These are phyloP conservation scores for Capreolus pygargus DNA, from an alignment of 2,113 vertebrate genomes.

Conservation along the genomic window DNA sequence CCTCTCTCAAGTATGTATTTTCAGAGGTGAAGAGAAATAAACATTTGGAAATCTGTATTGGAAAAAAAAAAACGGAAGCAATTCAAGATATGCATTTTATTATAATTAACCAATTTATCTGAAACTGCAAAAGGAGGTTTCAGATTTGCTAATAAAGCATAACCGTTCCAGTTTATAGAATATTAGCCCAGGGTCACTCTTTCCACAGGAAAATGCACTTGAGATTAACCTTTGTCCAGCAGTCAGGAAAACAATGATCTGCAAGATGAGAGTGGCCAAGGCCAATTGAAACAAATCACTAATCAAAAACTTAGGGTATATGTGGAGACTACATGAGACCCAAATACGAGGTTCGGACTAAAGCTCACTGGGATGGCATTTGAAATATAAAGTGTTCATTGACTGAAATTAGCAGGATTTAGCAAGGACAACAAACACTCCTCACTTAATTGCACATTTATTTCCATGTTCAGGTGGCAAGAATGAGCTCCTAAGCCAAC, in stretches of 20 bases:
- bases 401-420: slow-evolving; percentile 74
- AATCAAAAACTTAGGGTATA: neutral
- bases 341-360: slow-evolving; percentile 32
- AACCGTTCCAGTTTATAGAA: slow-evolving; percentile 39
- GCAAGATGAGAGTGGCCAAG: slow-evolving; percentile 37
- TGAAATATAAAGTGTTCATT: slow-evolving; percentile 64
- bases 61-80: neutral
- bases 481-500: slow-evolving; percentile 79
- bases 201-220: slow-evolving; percentile 36
- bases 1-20: neutral
- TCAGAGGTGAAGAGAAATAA: slow-evolving; percentile 23
- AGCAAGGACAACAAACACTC: slow-evolving; percentile 76
- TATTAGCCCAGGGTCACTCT: slow-evolving; percentile 8
- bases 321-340: slow-evolving; percentile 30
- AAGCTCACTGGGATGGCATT: slow-evolving; percentile 40
- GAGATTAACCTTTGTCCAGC: slow-evolving; percentile 33
- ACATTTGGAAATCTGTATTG: neutral
- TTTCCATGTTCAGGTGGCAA: slow-evolving; percentile 82
- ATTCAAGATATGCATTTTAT: slow-evolving; percentile 11
- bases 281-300: slow-evolving; percentile 55
- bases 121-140: slow-evolving; percentile 39
- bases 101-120: slow-evolving; percentile 25
- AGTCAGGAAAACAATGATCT: slow-evolving; percentile 49
- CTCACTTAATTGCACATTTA: slow-evolving; percentile 79
- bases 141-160: slow-evolving; percentile 38